phyloP scores from a whole-genome alignment of 2,797 vertebrate genomes.

The Rhabdomys pumilio region DNA sequence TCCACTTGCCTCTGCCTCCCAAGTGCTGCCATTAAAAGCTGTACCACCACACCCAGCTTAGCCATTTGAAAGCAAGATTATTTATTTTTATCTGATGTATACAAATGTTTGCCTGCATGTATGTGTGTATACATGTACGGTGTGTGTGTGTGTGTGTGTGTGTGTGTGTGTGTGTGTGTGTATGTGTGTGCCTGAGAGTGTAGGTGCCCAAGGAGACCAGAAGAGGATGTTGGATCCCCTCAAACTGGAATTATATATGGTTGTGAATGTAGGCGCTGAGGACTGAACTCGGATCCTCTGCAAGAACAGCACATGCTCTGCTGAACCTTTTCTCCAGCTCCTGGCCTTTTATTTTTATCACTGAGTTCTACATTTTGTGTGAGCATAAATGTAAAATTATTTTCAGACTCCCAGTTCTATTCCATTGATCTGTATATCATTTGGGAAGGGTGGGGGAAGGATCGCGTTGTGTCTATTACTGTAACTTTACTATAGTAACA shows the following conservation, averaged over 20 bases:
- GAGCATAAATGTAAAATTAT: neutral
- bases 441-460: neutral
- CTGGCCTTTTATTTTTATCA: neutral
- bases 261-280: neutral
- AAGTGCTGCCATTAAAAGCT: neutral
- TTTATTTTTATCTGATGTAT: neutral
- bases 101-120: neutral
- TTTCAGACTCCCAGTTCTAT: neutral
- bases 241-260: neutral
- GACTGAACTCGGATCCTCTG: neutral
- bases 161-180: too few relatives aligned
- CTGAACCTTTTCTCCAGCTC: neutral
- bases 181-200: neutral
- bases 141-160: neutral
- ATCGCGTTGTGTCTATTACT: neutral
- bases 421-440: neutral
- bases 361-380: neutral
- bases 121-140: neutral
- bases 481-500: neutral
- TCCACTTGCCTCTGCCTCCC: neutral
- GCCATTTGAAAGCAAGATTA: neutral
- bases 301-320: too few relatives aligned
- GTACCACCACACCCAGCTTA: neutral
- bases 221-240: neutral
- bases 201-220: neutral